A percentile compares a stretch with the other conserved stretches of the same genome.
Evolutionary conservation across 2,888 invertebrate species (phyloP).

Genomic region (Nephrotoma flavescens): DNA sequence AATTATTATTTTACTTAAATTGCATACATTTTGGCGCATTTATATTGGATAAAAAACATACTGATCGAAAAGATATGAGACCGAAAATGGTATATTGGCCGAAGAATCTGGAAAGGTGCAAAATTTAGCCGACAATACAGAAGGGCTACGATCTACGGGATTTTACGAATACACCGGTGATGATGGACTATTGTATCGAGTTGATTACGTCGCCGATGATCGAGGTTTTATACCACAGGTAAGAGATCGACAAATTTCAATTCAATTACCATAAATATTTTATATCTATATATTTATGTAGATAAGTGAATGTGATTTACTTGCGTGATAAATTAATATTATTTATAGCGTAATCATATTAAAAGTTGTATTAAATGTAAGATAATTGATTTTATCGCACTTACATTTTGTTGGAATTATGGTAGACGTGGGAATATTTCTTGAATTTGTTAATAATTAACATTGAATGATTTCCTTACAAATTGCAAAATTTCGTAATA

Average conservation of each 20-base stretch:
- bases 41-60: not conserved
- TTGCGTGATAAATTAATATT: not conserved
- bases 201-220: constrained; percentile 40
- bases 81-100: constrained; percentile 39
- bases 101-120: constrained; percentile 41
- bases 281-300: not conserved
- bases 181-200: constrained; percentile 36
- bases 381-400: not conserved
- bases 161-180: constrained; percentile 54
- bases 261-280: not conserved
- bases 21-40: not conserved
- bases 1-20: not conserved
- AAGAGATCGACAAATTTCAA: not conserved
- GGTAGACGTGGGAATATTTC: not conserved
- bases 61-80: constrained; percentile 32
- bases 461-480: not conserved
- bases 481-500: not conserved
- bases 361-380: not conserved
- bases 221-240: constrained; percentile 34
- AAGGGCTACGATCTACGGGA: constrained; percentile 45
- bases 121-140: constrained; percentile 34
- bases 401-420: not conserved
- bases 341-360: not conserved
- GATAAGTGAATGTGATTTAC: not conserved
- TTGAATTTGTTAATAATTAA: not conserved